Evolutionary conservation across 1,140 invertebrate species (phyloP).

Genomic region (Hypsibius dujardini): DNA sequence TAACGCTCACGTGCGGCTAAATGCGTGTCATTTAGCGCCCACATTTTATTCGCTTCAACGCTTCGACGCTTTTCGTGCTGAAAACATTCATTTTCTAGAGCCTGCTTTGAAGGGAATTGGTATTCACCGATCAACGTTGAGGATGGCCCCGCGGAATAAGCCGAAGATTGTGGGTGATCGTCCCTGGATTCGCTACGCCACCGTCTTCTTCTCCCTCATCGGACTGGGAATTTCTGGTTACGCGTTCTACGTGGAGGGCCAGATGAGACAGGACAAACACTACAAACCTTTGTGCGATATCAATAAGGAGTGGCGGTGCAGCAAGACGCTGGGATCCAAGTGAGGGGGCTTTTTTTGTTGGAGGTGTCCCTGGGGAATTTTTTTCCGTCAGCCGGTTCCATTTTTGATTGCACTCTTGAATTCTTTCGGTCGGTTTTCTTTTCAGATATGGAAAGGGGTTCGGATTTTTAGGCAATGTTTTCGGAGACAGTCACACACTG

Average conservation of each 20-base stretch:
- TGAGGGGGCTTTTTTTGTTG: conserved; percentile 33
- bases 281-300: conserved; percentile 66
- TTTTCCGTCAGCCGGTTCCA: conserved; percentile 18
- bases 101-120: too few species aligned
- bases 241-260: conserved; percentile 51
- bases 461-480: conserved; percentile 42
- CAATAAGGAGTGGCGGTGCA: conserved; percentile 54
- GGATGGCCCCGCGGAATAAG: neutral
- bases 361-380: conserved; percentile 14
- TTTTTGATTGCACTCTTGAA: conserved; percentile 18
- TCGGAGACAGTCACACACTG: conserved; percentile 39
- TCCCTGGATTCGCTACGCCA: neutral
- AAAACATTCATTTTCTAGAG: too few species aligned
- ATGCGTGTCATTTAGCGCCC: too few species aligned
- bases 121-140: too few species aligned
- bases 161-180: neutral
- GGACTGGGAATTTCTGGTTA: conserved; percentile 55
- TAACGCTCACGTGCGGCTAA: too few species aligned
- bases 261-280: conserved; percentile 42
- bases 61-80: too few species aligned
- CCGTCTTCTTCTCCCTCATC: conserved; percentile 35
- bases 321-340: conserved; percentile 56
- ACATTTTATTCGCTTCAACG: too few species aligned
- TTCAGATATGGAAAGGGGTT: conserved; percentile 59
- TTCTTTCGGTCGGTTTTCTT: conserved; percentile 25